Evolutionary conservation across 2,888 invertebrate genomes (phyloP), one percentile per base, ranked within the genome.

Genomic region (Tenthredo amoena): DNA sequence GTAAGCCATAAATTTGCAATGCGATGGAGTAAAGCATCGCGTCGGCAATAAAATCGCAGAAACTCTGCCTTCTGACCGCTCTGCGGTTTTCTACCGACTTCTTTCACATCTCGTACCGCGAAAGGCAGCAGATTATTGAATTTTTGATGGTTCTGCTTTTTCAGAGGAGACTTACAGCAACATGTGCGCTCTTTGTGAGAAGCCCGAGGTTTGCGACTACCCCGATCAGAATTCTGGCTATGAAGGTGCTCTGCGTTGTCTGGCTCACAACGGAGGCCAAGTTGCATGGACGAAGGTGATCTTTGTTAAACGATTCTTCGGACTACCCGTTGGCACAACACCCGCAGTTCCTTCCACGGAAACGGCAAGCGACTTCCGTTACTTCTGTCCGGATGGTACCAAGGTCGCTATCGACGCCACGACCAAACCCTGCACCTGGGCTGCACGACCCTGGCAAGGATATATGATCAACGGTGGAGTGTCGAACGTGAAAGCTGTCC

Each of bases 211-310:
- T 89, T 98, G 98, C 90, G 96, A 97, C 92, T 97, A 97, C 88
- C 97, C 97, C 0, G 98, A 98, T 92, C 96, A 95, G 82, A 98
- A 95, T 93, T 97, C 98, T 26, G 98, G 98, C 1, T 98, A 98
- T 92, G 97, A 97, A 87, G 98, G 98, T 0, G 97, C 98, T 0
- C 94, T 98, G 74, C 94, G 96, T 40, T 98, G 98, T 92, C 94
- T 98, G 86, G 96, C 96, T 1, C 96, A 97, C 89, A 97, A 97
- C 88, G 96, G 96, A 2, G 98, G 98, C 0, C 96, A 98, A 89
- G 96, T 98, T 2, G 98, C 98, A 18, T 98, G 97, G 94, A 97
- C 97, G 18, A 98, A 97, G 93, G 96, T 97, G 86, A 96, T 97
- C 89, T 97, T 95, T 89, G 97, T 97, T 62, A 95, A 96, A 90